phyloP scores from a whole-genome alignment of 2,888 invertebrate genomes.

The Drosophila kuntzei region DNA sequence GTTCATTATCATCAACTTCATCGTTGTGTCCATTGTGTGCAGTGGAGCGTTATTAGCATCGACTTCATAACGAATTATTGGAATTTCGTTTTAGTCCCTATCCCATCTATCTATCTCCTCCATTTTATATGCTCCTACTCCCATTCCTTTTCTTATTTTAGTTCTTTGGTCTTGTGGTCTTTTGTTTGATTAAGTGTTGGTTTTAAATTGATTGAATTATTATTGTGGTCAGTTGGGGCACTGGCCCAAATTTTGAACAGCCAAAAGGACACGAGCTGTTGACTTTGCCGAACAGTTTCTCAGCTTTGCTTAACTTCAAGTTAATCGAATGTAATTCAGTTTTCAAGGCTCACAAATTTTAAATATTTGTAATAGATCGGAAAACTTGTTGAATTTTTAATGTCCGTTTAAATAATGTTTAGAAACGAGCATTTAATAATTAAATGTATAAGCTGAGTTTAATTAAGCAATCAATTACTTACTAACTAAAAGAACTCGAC shows the following conservation, averaged over 20 bases:
- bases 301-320: slow-evolving; percentile 2
- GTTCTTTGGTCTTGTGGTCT: slow-evolving; percentile 41
- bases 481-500: background rate
- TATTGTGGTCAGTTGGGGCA: slow-evolving; percentile 52
- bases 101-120: background rate
- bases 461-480: background rate
- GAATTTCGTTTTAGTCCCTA: slow-evolving; percentile 55
- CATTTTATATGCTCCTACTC: slow-evolving; percentile 7
- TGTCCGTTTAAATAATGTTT: background rate
- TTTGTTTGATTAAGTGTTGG: slow-evolving; percentile 71
- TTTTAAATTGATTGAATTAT: slow-evolving; percentile 77
- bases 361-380: background rate
- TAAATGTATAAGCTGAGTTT: background rate
- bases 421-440: background rate
- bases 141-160: slow-evolving; percentile 23
- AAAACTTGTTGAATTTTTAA: background rate
- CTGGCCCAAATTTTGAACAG: slow-evolving; percentile 20
- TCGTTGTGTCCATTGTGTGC: slow-evolving; percentile 65
- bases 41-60: slow-evolving; percentile 75
- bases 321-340: background rate
- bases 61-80: slow-evolving; percentile 78
- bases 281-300: slow-evolving; percentile 13
- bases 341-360: background rate
- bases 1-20: slow-evolving; percentile 23
- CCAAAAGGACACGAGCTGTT: slow-evolving; percentile 18